phyloP scores from a whole-genome alignment of 2,113 vertebrate genomes.

The Isichthys henryi region DNA sequence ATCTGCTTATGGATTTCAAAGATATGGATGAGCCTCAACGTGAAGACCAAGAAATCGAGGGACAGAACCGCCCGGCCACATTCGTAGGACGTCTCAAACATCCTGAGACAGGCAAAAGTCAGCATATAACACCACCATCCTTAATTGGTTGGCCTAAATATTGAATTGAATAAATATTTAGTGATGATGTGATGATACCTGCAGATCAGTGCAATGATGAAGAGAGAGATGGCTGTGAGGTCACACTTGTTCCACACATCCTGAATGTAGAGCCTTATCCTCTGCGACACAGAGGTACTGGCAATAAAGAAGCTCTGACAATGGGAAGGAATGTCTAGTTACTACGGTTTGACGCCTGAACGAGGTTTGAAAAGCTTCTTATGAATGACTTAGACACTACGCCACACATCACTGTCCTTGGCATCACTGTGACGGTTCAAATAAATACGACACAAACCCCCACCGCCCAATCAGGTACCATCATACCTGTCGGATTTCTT shows the following conservation, averaged over 20 bases:
- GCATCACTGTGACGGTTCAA: background rate
- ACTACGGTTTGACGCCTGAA: background rate
- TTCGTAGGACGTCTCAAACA: conserved; percentile 54
- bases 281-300: conserved; percentile 47
- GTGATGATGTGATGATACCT: conserved; percentile 50
- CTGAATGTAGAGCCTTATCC: conserved; percentile 61
- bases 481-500: conserved; percentile 72
- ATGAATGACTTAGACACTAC: conserved; percentile 1
- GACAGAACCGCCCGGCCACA: conserved; percentile 68
- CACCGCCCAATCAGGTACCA: background rate
- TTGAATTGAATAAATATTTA: background rate
- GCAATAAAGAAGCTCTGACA: conserved; percentile 60
- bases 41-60: conserved; percentile 81
- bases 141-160: background rate
- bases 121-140: background rate
- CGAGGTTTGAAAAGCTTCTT: background rate
- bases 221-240: conserved; percentile 67
- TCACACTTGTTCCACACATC: conserved; percentile 82
- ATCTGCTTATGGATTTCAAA: conserved; percentile 81
- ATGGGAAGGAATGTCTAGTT: background rate
- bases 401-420: background rate
- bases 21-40: conserved; percentile 80
- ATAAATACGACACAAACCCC: background rate
- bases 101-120: conserved; percentile 47
- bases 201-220: conserved; percentile 67